Evolutionary conservation across 1,140 invertebrate species (phyloP).

Genomic region (Pygmarrhopalites habei): DNA sequence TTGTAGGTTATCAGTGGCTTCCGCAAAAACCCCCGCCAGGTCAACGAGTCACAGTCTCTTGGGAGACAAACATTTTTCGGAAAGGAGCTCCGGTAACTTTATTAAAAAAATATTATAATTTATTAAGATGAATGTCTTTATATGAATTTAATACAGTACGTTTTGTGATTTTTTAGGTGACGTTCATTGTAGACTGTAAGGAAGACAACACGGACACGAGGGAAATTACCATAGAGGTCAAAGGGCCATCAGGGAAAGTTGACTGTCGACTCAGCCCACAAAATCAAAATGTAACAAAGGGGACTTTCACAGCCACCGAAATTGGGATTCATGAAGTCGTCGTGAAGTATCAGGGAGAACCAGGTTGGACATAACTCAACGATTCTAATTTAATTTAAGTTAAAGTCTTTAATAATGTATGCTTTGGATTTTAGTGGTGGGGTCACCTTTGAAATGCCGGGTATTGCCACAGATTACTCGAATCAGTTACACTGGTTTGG

Average conservation of each 20-base stretch:
- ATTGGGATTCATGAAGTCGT: conserved; percentile 86
- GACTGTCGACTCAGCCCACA: conserved; percentile 59
- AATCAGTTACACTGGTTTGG: conserved; percentile 82
- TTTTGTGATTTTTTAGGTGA: conserved; percentile 52
- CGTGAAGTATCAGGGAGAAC: conserved; percentile 57
- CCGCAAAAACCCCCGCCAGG: conserved; percentile 70
- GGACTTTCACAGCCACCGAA: conserved; percentile 78
- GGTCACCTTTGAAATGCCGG: conserved; percentile 71
- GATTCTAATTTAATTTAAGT: no score
- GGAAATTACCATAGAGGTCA: conserved; percentile 73
- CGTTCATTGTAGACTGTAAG: conserved; percentile 69
- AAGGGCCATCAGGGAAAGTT: conserved; percentile 61
- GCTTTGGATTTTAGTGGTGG: no score
- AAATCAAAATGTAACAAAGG: conserved; percentile 57
- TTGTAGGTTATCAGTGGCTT: conserved; percentile 79
- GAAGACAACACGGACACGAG: conserved; percentile 68
- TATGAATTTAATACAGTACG: conserved; percentile 31
- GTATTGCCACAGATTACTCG: conserved; percentile 75
- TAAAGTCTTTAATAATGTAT: no score
- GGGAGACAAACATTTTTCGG: conserved; percentile 42
- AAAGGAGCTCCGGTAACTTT: conserved; percentile 30
- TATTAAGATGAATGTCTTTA: background rate
- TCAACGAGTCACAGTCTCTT: conserved; percentile 63
- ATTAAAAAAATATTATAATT: background rate
- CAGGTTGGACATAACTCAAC: no score